Conservation (phyloP, 2,113 vertebrate genomes). For the Apteryx owenii region DNA sequence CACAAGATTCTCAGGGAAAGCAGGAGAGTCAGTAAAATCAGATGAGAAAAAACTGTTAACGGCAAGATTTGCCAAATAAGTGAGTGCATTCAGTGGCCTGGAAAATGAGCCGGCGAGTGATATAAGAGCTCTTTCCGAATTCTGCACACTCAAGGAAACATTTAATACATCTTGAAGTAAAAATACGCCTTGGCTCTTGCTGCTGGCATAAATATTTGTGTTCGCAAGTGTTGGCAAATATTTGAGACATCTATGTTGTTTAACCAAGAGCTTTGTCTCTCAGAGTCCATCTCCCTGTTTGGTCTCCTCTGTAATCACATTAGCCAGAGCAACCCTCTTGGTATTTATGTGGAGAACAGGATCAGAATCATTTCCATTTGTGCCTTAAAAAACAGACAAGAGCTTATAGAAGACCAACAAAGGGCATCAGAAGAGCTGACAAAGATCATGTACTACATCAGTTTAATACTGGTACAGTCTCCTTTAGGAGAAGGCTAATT, state of each 20-base stretch:
- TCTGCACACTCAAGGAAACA: slow-evolving; percentile 69
- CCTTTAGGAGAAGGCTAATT: neutral
- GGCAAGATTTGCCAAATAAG: slow-evolving; percentile 62
- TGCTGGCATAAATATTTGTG: slow-evolving; percentile 69
- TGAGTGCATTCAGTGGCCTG: slow-evolving; percentile 62
- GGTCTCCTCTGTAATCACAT: slow-evolving; percentile 57
- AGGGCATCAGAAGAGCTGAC: neutral
- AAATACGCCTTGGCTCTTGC: slow-evolving; percentile 60
- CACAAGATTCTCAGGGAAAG: neutral
- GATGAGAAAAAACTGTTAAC: slow-evolving; percentile 29
- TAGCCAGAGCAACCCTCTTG: slow-evolving; percentile 40
- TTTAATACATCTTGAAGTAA: slow-evolving; percentile 67
- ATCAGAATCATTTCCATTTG: slow-evolving; percentile 17
- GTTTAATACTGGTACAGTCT: neutral
- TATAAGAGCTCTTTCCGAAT: slow-evolving; percentile 50
- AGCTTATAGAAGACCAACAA: slow-evolving; percentile 13
- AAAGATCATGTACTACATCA: neutral
- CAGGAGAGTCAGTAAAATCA: slow-evolving; percentile 22
- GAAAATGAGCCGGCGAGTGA: slow-evolving; percentile 70
- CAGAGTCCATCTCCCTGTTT: slow-evolving; percentile 47
- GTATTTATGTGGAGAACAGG: neutral
- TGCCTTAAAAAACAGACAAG: neutral
- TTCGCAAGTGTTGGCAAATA: slow-evolving; percentile 71
- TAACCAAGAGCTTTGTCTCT: slow-evolving; percentile 72
- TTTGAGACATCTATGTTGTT: slow-evolving; percentile 74